These are phyloP conservation scores for Conopomorpha cramerella DNA, from an alignment of 1,140 invertebrate genomes.

Conservation along the genomic window DNA sequence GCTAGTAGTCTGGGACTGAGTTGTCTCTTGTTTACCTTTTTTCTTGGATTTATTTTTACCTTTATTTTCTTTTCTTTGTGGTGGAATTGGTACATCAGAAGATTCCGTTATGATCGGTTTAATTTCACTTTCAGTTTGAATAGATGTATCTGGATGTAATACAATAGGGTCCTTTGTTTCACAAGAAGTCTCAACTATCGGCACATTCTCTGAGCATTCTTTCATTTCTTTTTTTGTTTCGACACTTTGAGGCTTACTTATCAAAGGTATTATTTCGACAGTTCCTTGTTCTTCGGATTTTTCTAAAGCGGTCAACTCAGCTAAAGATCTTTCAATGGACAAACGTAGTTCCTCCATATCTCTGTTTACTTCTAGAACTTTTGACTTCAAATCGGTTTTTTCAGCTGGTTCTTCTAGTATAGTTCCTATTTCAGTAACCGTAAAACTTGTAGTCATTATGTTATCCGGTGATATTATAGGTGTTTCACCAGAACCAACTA, in stretches of 20 bases:
- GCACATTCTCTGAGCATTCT: not conserved
- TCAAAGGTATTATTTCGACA: too few species aligned
- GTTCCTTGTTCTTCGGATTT: too few species aligned
- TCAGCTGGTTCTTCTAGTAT: slow-evolving; percentile 13
- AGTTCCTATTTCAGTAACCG: slow-evolving; percentile 12
- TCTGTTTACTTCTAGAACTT: slow-evolving; percentile 43
- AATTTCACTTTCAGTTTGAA: too few species aligned
- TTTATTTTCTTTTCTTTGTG: slow-evolving; percentile 33
- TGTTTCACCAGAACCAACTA: slow-evolving; percentile 27
- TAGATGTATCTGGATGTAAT: too few species aligned
- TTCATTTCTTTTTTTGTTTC: slow-evolving; percentile 1
- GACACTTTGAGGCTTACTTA: too few species aligned
- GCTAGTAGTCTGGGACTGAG: slow-evolving; percentile 4
- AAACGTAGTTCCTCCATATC: slow-evolving; percentile 42
- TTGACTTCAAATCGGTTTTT: slow-evolving; percentile 38
- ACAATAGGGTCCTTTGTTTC: too few species aligned
- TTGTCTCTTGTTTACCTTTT: slow-evolving; percentile 26
- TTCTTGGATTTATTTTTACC: slow-evolving; percentile 37
- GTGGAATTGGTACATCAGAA: slow-evolving; percentile 15
- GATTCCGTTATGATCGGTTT: too few species aligned
- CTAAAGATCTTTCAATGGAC: slow-evolving; percentile 45
- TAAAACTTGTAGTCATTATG: slow-evolving; percentile 5
- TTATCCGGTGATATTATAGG: slow-evolving; percentile 10
- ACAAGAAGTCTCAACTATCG: too few species aligned
- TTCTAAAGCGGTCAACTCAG: slow-evolving; percentile 34